Percentiles rank a stretch among this genome's conserved stretches.
Conservation (phyloP, 2,888 invertebrate species). For the Microplitis deprimator region DNA sequence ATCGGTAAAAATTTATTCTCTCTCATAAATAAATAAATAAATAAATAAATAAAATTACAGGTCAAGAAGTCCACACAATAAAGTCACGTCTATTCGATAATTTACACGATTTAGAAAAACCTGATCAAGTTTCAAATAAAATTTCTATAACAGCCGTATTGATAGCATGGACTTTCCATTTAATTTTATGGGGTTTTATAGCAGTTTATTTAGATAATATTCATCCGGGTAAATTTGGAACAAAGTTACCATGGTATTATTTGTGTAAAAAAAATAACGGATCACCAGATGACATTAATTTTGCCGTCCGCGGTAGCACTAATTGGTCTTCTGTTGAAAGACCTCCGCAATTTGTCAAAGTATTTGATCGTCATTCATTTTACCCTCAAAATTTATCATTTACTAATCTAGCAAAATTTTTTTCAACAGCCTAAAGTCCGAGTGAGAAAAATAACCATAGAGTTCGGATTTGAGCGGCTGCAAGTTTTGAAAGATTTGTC, state of each 20-base stretch:
- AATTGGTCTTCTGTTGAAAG: conserved; percentile 53
- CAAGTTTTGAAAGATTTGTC: conserved; percentile 48
- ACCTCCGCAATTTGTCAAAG: conserved; percentile 44
- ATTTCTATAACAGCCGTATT: conserved; percentile 43
- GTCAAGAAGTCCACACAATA: background rate
- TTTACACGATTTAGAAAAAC: background rate
- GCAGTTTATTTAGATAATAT: conserved; percentile 50
- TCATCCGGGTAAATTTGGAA: conserved; percentile 48
- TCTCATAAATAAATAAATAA: background rate
- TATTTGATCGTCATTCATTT: conserved; percentile 1
- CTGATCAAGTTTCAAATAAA: conserved; percentile 2
- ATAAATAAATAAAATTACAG: background rate
- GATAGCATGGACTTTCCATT: conserved; percentile 46
- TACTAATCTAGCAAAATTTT: background rate
- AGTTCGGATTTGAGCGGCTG: conserved; percentile 43
- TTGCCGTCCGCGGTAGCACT: conserved; percentile 44
- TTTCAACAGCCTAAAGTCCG: conserved; percentile 46
- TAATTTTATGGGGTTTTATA: conserved; percentile 47
- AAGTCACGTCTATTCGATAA: background rate
- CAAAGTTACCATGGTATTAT: conserved; percentile 48
- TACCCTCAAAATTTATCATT: no score
- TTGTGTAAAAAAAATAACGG: conserved; percentile 43
- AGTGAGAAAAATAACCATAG: conserved; percentile 47
- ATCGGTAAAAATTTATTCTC: conserved; percentile 35
- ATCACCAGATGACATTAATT: conserved; percentile 30